Percentiles rank a stretch among this genome's conserved stretches.
These are phyloP conservation scores for Drosophila baimaii DNA, from an alignment of 1,140 invertebrate genomes.

Conservation along the genomic window DNA sequence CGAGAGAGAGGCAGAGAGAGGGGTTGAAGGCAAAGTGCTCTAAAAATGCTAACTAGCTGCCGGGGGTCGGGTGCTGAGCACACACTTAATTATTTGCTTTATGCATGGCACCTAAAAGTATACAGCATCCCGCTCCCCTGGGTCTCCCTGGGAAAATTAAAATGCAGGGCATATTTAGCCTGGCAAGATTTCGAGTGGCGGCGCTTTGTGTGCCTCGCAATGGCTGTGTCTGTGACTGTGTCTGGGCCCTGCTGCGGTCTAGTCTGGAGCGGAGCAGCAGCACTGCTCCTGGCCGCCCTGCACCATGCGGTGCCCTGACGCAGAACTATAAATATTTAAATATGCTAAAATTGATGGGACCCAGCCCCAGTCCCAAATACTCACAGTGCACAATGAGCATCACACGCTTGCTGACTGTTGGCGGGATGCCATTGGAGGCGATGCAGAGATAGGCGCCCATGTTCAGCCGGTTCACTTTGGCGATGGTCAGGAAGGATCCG, in stretches of 20 bases:
- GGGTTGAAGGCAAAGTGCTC: constrained; percentile 43
- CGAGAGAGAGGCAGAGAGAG: constrained; percentile 6
- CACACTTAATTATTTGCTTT: constrained; percentile 81
- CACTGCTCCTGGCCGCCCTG: constrained; percentile 15
- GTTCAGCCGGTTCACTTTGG: constrained; percentile 92
- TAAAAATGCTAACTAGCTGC: constrained; percentile 79
- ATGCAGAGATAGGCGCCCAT: constrained; percentile 97
- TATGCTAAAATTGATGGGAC: constrained; percentile 78
- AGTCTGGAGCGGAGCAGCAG: constrained; percentile 47
- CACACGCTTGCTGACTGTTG: constrained; percentile 94
- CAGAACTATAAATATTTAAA: constrained; percentile 81
- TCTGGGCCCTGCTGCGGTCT: constrained; percentile 26
- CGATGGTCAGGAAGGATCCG: constrained; percentile 90
- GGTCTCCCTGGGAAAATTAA: constrained; percentile 59
- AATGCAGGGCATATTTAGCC: constrained; percentile 79
- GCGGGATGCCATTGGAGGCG: constrained; percentile 93
- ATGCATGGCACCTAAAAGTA: constrained; percentile 77
- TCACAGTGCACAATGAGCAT: constrained; percentile 95
- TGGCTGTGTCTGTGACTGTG: constrained; percentile 51
- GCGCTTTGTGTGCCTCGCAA: constrained; percentile 59
- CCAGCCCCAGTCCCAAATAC: constrained; percentile 77
- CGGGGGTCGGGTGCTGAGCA: constrained; percentile 26
- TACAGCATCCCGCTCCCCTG: constrained; percentile 23
- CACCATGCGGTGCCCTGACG: constrained; percentile 69
- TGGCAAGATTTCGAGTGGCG: constrained; percentile 73